Conservation (phyloP, 2,113 vertebrate genomes). For the Atherinomorus stipes region DNA sequence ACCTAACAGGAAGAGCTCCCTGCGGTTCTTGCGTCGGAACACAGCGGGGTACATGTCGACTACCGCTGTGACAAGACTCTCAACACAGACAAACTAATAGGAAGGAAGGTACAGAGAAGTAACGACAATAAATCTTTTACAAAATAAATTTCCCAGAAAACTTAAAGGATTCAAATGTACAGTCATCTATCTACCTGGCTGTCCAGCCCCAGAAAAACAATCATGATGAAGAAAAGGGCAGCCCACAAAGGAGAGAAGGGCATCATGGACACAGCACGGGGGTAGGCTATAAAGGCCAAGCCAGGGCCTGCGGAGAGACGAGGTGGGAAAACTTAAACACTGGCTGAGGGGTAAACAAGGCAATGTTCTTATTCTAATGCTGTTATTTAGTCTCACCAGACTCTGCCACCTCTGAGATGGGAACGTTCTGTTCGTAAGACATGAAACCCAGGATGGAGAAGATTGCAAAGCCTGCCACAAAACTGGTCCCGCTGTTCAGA, state of each 20-base stretch:
- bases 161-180: not conserved
- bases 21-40: slow-evolving; percentile 90
- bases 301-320: slow-evolving; percentile 88
- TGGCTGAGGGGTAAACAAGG: not conserved
- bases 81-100: slow-evolving; percentile 91
- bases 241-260: slow-evolving; percentile 96
- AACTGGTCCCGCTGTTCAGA: slow-evolving; percentile 95
- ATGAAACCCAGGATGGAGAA: slow-evolving; percentile 98
- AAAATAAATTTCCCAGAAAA: not conserved
- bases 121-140: not conserved
- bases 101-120: too few relatives aligned
- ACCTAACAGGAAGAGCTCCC: slow-evolving; percentile 89
- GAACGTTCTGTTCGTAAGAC: slow-evolving; percentile 92
- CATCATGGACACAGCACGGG: slow-evolving; percentile 95
- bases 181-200: slow-evolving; percentile 71
- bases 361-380: not conserved
- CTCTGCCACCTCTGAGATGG: slow-evolving; percentile 93
- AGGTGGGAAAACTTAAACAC: not conserved
- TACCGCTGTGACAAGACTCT: slow-evolving; percentile 91
- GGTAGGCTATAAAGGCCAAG: slow-evolving; percentile 96
- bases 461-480: slow-evolving; percentile 94
- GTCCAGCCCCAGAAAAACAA: slow-evolving; percentile 92
- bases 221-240: slow-evolving; percentile 94
- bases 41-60: slow-evolving; percentile 92
- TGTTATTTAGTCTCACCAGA: slow-evolving; percentile 84